These are phyloP conservation scores for Alectura lathami DNA, from an alignment of 2,113 vertebrate genomes.

Conservation along the genomic window DNA sequence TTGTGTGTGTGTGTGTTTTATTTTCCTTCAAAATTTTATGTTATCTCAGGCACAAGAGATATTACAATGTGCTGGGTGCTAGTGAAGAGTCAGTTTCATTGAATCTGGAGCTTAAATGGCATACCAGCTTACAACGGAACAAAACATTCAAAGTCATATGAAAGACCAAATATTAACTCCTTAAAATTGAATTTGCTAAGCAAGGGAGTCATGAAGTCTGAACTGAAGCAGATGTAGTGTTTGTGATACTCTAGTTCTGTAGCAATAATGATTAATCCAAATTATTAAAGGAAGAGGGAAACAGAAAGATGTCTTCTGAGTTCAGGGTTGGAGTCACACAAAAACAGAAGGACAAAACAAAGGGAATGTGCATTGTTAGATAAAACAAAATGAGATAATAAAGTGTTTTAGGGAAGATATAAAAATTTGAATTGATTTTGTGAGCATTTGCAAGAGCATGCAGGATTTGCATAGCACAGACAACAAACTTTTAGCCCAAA, in stretches of 20 bases:
- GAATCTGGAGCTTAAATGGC: not conserved
- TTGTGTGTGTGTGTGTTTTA: not conserved
- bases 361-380: fast-evolving
- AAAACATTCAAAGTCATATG: not conserved
- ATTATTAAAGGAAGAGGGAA: not conserved
- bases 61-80: not conserved
- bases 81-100: not conserved
- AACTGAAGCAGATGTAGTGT: not conserved
- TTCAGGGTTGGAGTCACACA: not conserved
- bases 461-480: not conserved
- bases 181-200: not conserved
- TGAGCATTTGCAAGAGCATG: not conserved
- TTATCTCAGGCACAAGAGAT: not conserved
- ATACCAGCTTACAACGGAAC: not conserved
- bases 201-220: not conserved
- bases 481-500: not conserved
- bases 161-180: not conserved
- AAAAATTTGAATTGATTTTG: not conserved
- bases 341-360: not conserved
- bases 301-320: not conserved
- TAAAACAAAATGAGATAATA: not conserved
- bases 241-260: not conserved
- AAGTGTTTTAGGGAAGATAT: not conserved
- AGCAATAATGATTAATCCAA: not conserved
- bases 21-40: not conserved